Evolutionary conservation across 2,888 invertebrate species (phyloP), one percentile per base, ranked within the genome.

Genomic region (Copidosoma aretas): DNA sequence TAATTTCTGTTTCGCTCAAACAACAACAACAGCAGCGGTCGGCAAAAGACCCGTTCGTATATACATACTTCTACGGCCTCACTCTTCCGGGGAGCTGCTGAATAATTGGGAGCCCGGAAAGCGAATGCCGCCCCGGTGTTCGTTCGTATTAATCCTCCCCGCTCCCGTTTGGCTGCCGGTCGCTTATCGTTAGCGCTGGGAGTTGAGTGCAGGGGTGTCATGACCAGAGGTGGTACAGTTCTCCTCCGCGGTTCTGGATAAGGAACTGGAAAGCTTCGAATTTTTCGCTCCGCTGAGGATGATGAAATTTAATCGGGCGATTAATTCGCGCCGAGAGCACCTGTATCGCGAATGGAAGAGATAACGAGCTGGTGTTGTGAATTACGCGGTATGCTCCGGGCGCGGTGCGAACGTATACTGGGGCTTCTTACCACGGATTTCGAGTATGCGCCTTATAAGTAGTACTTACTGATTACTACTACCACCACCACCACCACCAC

Each of bases 1-100:
- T 77, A 77, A 80, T 80, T 80, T 79, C 76, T 78, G 77, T 77
- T 78, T 77, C 73, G 73, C 77, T 74, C 17, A 75, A 74, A 76
- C 80, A 78, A 78, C 77, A 76, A 77, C 39, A 39, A 22, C 52
- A 52, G 12, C 52, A 52, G 19, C 19, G n/a, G 10, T n/a, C 52
- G 19, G 49, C 49, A 49, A 19, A 15, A 49, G 76, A 76, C 76
- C 77, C 77, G 77, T 77, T 79, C 78, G 77, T 76, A 75, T 53
- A 14, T 24, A 10, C 25, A 59, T 53, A 60, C 71, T 66, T 57
- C 54, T 32, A 10, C 12, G 25, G n/a, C n/a, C 24, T 19, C 24
- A 4, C 22, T 32, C 17, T 64, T 25, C 32, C 56, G 39, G 22
- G 25, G 39, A 58, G 32, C 51, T 14, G 39, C 49, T 53, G 59